Percentiles rank a stretch among this genome's conserved stretches.
Evolutionary conservation across 2,113 vertebrate genomes (phyloP).

Genomic region (Antidorcas marsupialis): DNA sequence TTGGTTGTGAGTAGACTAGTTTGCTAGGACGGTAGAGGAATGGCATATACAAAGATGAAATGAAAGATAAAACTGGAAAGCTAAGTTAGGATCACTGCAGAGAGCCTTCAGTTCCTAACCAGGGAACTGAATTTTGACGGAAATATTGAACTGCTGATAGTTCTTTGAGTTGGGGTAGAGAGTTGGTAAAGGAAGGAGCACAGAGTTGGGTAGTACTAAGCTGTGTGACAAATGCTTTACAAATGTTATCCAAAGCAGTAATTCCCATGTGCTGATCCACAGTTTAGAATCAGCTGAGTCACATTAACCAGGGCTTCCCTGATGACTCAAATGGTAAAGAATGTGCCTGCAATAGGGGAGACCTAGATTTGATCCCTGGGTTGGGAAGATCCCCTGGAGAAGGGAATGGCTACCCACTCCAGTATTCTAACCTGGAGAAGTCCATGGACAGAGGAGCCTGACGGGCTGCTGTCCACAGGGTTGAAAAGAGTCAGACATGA

Average conservation of each 20-base stretch:
- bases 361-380: not conserved
- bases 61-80: not conserved
- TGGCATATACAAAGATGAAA: not conserved
- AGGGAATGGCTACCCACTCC: not conserved
- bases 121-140: not conserved
- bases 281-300: not conserved
- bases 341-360: not conserved
- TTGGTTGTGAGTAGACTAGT: not conserved
- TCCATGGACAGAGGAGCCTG: not conserved
- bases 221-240: not conserved
- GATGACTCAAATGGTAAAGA: not conserved
- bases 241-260: not conserved
- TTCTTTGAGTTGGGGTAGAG: not conserved
- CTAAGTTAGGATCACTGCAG: not conserved
- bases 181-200: not conserved
- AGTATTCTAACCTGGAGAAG: not conserved
- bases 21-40: not conserved
- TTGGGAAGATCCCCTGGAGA: not conserved
- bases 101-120: not conserved
- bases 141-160: not conserved
- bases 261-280: not conserved
- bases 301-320: not conserved
- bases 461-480: accelerated
- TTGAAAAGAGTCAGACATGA: not conserved
- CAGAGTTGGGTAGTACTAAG: not conserved